These are phyloP conservation scores for Spondyliosoma cantharus DNA, from an alignment of 2,797 vertebrate genomes.

Conservation along the genomic window DNA sequence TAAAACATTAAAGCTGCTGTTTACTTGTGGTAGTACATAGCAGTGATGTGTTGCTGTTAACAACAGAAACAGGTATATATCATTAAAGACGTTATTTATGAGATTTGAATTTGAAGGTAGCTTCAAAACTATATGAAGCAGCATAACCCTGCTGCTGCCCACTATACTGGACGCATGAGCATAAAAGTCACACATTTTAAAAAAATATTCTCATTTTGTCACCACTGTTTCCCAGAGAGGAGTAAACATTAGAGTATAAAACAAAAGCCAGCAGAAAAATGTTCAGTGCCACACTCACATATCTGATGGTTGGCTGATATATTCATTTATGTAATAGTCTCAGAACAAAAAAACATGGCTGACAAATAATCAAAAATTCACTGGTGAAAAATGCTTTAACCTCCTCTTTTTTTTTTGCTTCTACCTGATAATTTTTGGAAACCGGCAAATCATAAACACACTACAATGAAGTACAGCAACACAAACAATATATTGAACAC, in stretches of 20 bases:
- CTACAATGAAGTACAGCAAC: constrained; percentile 41
- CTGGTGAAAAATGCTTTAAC: neutral
- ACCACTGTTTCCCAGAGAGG: constrained; percentile 29
- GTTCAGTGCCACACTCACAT: neutral
- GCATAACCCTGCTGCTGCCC: too few relatives aligned
- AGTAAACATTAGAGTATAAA: constrained; percentile 32
- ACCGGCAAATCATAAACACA: constrained; percentile 1
- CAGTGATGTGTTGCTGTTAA: neutral
- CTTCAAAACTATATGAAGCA: too few relatives aligned
- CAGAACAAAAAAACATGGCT: neutral
- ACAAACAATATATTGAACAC: constrained; percentile 54
- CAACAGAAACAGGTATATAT: too few relatives aligned
- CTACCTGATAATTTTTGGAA: neutral
- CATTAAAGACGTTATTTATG: too few relatives aligned
- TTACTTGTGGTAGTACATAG: too few relatives aligned
- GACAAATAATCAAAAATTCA: neutral
- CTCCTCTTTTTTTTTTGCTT: constrained; percentile 5
- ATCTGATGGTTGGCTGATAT: neutral
- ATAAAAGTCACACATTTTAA: constrained; percentile 24
- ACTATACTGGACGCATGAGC: constrained; percentile 12
- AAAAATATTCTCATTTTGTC: constrained; percentile 34
- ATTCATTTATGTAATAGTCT: constrained; percentile 1
- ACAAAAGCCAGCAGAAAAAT: constrained; percentile 9
- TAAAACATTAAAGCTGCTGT: neutral
- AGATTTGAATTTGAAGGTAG: too few relatives aligned